Conservation (phyloP, 1,140 invertebrate genomes). For the Achatina immaculata region DNA sequence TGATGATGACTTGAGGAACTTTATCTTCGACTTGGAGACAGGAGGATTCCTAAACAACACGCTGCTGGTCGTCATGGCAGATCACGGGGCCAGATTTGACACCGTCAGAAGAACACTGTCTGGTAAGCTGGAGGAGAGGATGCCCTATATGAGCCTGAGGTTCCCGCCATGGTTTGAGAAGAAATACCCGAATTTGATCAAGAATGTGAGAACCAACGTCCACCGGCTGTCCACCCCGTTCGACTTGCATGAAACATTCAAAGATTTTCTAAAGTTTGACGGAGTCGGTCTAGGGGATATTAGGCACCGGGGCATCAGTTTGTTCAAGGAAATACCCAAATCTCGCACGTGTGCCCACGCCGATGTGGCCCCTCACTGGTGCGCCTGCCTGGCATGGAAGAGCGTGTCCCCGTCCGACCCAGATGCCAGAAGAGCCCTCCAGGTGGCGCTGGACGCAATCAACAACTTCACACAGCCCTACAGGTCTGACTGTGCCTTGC, state of each 20-base stretch:
- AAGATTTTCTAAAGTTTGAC: constrained; percentile 74
- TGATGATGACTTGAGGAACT: constrained; percentile 77
- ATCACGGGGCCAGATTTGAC: constrained; percentile 93
- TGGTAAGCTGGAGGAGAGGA: constrained; percentile 89
- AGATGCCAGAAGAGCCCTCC: constrained; percentile 30
- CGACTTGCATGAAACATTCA: constrained; percentile 71
- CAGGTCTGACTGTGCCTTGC: constrained; percentile 32
- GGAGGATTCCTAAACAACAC: constrained; percentile 72
- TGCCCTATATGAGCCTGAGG: constrained; percentile 86
- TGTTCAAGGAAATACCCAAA: constrained; percentile 68
- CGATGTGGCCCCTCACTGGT: constrained; percentile 94
- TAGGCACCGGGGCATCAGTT: constrained; percentile 71
- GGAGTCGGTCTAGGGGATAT: constrained; percentile 76
- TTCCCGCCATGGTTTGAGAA: constrained; percentile 81
- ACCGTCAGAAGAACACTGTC: constrained; percentile 81
- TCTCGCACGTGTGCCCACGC: constrained; percentile 86
- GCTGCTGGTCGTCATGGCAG: constrained; percentile 85
- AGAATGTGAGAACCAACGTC: constrained; percentile 80
- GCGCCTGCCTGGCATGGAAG: constrained; percentile 86
- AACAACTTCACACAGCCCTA: constrained; percentile 37
- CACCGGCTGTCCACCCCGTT: constrained; percentile 70
- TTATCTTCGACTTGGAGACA: constrained; percentile 81
- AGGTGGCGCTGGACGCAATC: constrained; percentile 35
- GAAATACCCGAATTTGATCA: constrained; percentile 76
- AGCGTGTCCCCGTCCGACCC: constrained; percentile 32